These are phyloP conservation scores for Melieria crassipennis DNA, from an alignment of 2,888 invertebrate genomes.

Conservation along the genomic window DNA sequence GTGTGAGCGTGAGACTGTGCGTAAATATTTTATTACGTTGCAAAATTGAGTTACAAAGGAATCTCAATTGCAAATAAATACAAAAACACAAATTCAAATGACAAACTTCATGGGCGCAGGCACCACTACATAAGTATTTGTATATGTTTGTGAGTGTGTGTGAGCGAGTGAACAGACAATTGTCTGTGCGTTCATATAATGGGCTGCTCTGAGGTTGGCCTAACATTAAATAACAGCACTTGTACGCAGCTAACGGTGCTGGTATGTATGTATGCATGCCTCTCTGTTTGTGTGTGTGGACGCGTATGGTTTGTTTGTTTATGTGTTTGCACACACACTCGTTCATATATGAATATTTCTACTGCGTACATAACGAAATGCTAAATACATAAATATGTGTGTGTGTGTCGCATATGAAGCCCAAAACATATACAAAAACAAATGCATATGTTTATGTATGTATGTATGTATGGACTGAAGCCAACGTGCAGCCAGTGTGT, in stretches of 20 bases:
- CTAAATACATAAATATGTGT: too few relatives aligned
- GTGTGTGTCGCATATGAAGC: too few relatives aligned
- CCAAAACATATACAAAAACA: too few relatives aligned
- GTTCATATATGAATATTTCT: too few relatives aligned
- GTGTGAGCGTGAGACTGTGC: constrained; percentile 56
- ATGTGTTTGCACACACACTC: too few relatives aligned
- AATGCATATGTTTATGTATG: constrained; percentile 1
- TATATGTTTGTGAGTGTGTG: constrained; percentile 26
- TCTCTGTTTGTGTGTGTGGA: background rate
- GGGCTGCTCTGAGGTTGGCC: background rate
- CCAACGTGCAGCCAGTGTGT: background rate
- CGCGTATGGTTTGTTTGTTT: too few relatives aligned
- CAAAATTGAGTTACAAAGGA: constrained; percentile 52
- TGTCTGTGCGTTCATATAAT: constrained; percentile 36
- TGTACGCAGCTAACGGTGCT: background rate
- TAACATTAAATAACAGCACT: too few relatives aligned
- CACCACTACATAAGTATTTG: background rate
- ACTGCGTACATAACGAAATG: too few relatives aligned
- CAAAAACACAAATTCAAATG: too few relatives aligned
- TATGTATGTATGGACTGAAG: constrained; percentile 12
- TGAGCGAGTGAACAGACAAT: background rate
- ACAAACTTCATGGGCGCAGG: too few relatives aligned
- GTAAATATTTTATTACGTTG: constrained; percentile 59
- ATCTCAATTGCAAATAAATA: background rate
- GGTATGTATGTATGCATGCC: background rate